phyloP scores from a whole-genome alignment of 2,888 invertebrate genomes.

The Synergus gifuensis region DNA sequence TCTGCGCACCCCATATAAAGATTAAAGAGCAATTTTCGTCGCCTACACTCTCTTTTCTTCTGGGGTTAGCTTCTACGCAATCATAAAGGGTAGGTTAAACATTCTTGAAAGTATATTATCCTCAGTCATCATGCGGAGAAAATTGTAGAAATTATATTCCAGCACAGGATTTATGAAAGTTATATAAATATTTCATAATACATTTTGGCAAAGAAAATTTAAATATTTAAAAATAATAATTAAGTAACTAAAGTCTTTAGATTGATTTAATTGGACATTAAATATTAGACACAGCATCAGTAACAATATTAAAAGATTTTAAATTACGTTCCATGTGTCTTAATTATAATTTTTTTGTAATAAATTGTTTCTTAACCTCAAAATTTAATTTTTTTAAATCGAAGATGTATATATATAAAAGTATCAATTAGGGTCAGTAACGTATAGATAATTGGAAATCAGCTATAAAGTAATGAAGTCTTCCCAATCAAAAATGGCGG shows the following conservation, averaged over 20 bases:
- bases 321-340: no score
- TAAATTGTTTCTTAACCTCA: no score
- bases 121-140: not conserved
- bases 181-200: no score
- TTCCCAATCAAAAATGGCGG: constrained; percentile 9
- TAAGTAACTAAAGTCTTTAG: not conserved
- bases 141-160: not conserved
- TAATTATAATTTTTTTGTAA: no score
- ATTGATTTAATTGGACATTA: not conserved
- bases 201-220: not conserved
- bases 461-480: not conserved
- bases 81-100: constrained; percentile 24
- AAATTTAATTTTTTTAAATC: no score
- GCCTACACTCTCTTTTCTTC: constrained; percentile 13
- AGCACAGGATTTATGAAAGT: no score
- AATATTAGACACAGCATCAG: no score
- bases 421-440: no score
- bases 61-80: constrained; percentile 17
- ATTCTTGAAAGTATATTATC: constrained; percentile 22
- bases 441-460: no score
- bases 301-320: no score
- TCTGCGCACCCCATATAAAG: constrained; percentile 33
- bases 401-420: no score
- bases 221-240: not conserved
- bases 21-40: constrained; percentile 40